phyloP scores from a whole-genome alignment of 2,797 vertebrate species.

The Siniperca scherzeri region DNA sequence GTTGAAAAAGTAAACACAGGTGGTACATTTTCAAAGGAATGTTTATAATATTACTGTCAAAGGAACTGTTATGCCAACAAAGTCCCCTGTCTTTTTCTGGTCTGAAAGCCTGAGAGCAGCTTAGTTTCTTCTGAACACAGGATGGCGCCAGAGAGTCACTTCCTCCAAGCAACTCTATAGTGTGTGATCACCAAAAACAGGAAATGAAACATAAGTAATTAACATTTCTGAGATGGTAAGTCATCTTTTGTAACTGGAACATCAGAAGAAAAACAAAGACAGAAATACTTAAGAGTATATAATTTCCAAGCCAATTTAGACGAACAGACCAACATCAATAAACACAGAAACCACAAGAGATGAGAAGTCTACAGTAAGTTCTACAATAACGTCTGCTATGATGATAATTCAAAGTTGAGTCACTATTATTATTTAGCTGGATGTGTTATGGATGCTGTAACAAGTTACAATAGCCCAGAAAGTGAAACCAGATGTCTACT shows the following conservation, averaged over 20 bases:
- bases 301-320: conserved; percentile 70
- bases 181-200: conserved; percentile 63
- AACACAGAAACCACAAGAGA: conserved; percentile 72
- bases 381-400: conserved; percentile 52
- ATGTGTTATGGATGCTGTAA: conserved; percentile 61
- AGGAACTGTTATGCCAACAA: background rate
- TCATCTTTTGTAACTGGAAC: conserved; percentile 65
- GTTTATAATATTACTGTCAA: background rate
- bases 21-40: background rate
- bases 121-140: conserved; percentile 23
- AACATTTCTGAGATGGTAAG: conserved; percentile 74
- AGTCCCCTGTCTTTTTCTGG: background rate
- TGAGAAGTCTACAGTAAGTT: conserved; percentile 58
- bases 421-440: conserved; percentile 53
- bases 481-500: conserved; percentile 69
- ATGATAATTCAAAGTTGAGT: conserved; percentile 64
- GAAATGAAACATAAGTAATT: conserved; percentile 78
- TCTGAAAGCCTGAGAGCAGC: background rate
- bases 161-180: conserved; percentile 31
- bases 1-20: background rate
- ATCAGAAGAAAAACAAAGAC: conserved; percentile 74
- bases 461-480: conserved; percentile 51
- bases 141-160: conserved; percentile 43
- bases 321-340: conserved; percentile 67
- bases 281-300: conserved; percentile 69